Evolutionary conservation across 2,888 invertebrate species (phyloP).

Genomic region (Oscheius sp.): DNA sequence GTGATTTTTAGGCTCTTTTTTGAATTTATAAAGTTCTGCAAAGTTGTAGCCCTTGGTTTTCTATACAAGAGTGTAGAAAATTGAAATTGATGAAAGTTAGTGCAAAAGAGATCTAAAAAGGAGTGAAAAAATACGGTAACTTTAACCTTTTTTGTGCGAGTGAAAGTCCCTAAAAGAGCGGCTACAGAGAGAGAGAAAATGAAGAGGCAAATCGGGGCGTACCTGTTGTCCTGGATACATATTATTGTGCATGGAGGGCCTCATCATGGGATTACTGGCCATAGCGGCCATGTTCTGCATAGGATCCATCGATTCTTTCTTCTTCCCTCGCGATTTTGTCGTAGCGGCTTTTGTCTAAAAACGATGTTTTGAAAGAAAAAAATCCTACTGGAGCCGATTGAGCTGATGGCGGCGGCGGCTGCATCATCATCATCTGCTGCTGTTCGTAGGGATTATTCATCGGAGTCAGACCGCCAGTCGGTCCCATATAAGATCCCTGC

Average conservation of each 20-base stretch:
- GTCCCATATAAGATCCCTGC: constrained; percentile 11
- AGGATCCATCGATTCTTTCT: constrained; percentile 38
- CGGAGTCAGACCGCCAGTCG: constrained; percentile 27
- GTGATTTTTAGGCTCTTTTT: no score
- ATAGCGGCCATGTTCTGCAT: constrained; percentile 56
- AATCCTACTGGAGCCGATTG: constrained; percentile 25
- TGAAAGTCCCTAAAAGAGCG: background rate
- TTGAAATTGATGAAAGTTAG: no score
- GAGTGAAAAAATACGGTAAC: no score
- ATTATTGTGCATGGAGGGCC: constrained; percentile 34
- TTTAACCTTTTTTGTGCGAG: no score
- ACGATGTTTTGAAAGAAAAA: no score
- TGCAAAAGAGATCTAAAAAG: no score
- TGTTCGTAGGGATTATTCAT: constrained; percentile 50
- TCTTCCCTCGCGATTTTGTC: constrained; percentile 6
- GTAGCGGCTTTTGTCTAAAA: constrained; percentile 36
- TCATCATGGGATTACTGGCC: constrained; percentile 58
- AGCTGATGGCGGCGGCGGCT: constrained; percentile 33
- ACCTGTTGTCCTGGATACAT: constrained; percentile 32
- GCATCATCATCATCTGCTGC: constrained; percentile 48
- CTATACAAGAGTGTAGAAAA: no score
- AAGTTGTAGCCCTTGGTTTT: no score
- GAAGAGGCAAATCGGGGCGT: background rate
- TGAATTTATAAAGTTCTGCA: no score
- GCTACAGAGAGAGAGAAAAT: background rate